These are phyloP conservation scores for Chrysaora quinquecirrha DNA, from an alignment of 30 jellyfish, hydroid and myxozoan genomes.

Conservation along the genomic window DNA sequence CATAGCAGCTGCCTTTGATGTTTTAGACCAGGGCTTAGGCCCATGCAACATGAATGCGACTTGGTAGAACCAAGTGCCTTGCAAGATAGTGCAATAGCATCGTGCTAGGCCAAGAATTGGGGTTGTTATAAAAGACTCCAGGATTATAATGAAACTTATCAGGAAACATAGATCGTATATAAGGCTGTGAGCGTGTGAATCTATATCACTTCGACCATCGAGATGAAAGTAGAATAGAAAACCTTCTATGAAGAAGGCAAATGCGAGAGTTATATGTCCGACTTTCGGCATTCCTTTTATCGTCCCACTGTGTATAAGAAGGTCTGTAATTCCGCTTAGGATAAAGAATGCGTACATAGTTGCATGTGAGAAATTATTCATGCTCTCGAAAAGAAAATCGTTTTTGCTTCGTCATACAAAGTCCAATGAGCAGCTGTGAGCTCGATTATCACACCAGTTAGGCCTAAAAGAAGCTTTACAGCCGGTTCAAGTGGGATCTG, in stretches of 20 bases:
- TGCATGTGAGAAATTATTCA: constrained; percentile 73
- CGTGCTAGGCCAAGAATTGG: constrained; percentile 52
- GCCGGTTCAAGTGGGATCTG: constrained; percentile 42
- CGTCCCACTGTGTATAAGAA: constrained; percentile 16
- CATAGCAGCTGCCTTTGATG: constrained; percentile 63
- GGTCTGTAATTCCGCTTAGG: constrained; percentile 40
- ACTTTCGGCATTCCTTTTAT: constrained; percentile 11
- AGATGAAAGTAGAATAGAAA: constrained; percentile 63
- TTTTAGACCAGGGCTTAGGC: constrained; percentile 51
- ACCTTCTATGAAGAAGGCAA: constrained; percentile 66
- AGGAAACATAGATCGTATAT: constrained; percentile 51
- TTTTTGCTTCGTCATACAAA: constrained; percentile 11
- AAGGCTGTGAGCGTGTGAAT: constrained; percentile 60
- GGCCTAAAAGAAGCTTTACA: constrained; percentile 19
- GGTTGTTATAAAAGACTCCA: constrained; percentile 35
- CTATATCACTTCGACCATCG: constrained; percentile 70
- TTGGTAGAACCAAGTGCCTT: constrained; percentile 76
- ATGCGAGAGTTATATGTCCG: constrained; percentile 38
- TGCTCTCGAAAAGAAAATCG: constrained; percentile 52
- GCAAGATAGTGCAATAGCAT: constrained; percentile 51
- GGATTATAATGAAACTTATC: constrained; percentile 23
- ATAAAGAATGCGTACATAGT: constrained; percentile 66
- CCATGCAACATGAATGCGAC: constrained; percentile 65
- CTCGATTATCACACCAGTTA: constrained; percentile 52
- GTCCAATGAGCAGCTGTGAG: constrained; percentile 58